Base-by-base conservation (phyloP, 2,888 invertebrate genomes). In the Chloromyia formosa region DNA sequence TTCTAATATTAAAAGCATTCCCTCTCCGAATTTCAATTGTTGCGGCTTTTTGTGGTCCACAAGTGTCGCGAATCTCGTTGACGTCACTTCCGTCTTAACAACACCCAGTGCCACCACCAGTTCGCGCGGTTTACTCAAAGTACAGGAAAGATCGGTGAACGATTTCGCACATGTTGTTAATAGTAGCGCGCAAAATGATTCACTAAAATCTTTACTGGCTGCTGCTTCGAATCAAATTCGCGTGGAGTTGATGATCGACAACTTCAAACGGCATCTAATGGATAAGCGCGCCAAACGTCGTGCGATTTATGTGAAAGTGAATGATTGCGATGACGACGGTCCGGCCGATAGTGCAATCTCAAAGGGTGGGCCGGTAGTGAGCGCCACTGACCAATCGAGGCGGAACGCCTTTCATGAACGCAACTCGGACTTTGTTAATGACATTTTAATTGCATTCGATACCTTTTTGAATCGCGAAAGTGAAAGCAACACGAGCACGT, bases 1-100 rank as follows among this genome's bases (percentile, higher is more conserved):
- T 73, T 81, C 80, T 77, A 80, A 82, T 79, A 82, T 83, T 0
- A 85, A 85, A 77, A 83, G 83, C 76, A 83, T 85, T 77, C 85
- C 85, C 23, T 81, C 84, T 23, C 42, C 54, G 1, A 79, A 78
- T 75, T 78, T 78, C 62, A 74, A 74, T 74, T 74, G 72, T 77
- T 74, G 76, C 72, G 76, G 75, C n/a, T 56, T 56, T 1, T 16
- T 40, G 20, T 35, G 27, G 27, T 56, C 18, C 40, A 16, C 20
- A 12, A 27, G 18, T 35, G 4, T 40, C 40, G 35, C 22, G 12
- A 20, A 22, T n/a, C 3, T 10, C 4, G 12, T 9, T 2, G 45
- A 66, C 16, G 49, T 49, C 5, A 22, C 18, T 49, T 49, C 45
- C 42, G 22, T 14, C 5, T 22, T 66, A 7, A 42, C 16, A 42